Base-by-base conservation (phyloP, 2,888 invertebrate genomes). In the Pterobdella sp. region DNA sequence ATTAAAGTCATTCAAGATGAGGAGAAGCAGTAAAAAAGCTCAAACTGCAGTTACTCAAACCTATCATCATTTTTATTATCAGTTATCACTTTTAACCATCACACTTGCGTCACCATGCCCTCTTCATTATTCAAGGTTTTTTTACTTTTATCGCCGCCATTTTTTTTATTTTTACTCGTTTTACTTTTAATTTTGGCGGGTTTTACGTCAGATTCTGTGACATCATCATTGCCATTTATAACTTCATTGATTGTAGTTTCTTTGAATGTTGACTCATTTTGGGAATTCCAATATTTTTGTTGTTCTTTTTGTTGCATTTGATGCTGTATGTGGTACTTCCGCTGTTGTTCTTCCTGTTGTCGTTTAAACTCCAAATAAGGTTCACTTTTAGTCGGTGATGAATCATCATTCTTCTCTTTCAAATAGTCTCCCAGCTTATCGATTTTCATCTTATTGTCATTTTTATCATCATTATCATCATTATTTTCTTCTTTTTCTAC, bases 301-400 rank as follows among this genome's bases (percentile, higher is more conserved):
- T 65, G 65, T 35, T 34, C 31, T 65, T 65, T 65, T 65, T 65
- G 65, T 65, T 32, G 65, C 29, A 31, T 29, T 65, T 65, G 65
- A 7, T 10, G 65, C 32, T 65, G 65, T 29, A 65, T 2, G 32
- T 32, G 65, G 4, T n/a, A 34, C 32, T 34, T 29, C 3, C 32
- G 65, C 32, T 65, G 31, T 10, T 22, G 10, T 65, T 65, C 7
- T 29, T 7, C 7, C n/a, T 32, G 29, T 31, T 29, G 10, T 65
- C 32, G 10, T 22, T 56, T 7, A 26, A 26, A 26, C n/a, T 18
- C 14, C 26, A 18, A 3, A 22, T 56, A 56, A 4, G 60, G n/a
- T 3, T 56, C 60, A 18, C 7, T 14, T 26, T 56, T 22, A 4
- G 4, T 26, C n/a, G 4, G n/a, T 14, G 4, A 7, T 26, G n/a